Evolutionary conservation across 1,140 invertebrate genomes (phyloP), one percentile per base, ranked within the genome.

Genomic region (Drosophila lowei): DNA sequence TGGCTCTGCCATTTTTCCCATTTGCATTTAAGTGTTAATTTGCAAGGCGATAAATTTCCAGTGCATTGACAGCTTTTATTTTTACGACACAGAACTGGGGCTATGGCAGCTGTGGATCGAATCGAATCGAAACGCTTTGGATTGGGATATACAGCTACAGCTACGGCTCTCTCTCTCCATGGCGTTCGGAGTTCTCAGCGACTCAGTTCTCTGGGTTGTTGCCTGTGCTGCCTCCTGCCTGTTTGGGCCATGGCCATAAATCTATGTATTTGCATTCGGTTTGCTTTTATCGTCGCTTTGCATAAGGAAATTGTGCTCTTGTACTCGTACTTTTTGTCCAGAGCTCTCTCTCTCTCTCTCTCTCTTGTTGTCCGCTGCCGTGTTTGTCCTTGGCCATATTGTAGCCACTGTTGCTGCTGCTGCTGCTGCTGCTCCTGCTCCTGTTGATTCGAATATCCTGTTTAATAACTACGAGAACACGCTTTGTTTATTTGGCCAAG

Each of bases 21-120:
- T 61, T 79, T 72, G 46, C 72, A 58, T 84, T 86, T 81, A 88
- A 81, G 81, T 88, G 81, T 86, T 86, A 86, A 88, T 86, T 86
- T 83, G 81, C 75, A 86, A 61, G 55, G 77, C 78, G 65, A 86
- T 86, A 86, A 86, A 86, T 86, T 86, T 54, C 56, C 57, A 86
- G 70, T 81, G 77, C 83, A 86, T 86, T 88, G 81, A 86, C 81
- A 86, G 83, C 78, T 86, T 81, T 86, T 88, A 86, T 88, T 85
- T 86, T 85, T 80, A 85, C 80, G 63, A 66, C 67, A 73, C 61
- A 63, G 62, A 60, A 68, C 56, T 63, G 71, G 64, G 48, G 54
- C 68, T 65, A 64, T 57, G 68, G 65, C 74, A 76, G 74, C 61
- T 75, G 61, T 71, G 63, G 52, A 66, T 84, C 60, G 61, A 18